phyloP scores from a whole-genome alignment of 2,888 invertebrate species.

The Epiblema foenella region DNA sequence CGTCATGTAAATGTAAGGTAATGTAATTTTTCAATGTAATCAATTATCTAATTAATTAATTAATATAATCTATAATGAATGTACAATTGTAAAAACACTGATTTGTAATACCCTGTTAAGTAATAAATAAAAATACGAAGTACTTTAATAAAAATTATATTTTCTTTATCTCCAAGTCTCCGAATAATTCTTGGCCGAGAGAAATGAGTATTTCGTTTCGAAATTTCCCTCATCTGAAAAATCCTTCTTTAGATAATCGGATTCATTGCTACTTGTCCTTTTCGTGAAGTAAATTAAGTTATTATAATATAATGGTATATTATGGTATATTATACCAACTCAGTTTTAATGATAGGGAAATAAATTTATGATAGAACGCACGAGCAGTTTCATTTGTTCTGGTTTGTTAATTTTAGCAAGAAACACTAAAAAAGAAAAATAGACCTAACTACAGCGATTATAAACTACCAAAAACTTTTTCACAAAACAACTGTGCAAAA shows the following conservation, averaged over 20 bases:
- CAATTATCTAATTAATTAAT: too few relatives aligned
- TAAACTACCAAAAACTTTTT: not conserved
- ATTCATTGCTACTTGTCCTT: not conserved
- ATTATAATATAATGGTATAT: not conserved
- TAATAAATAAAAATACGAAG: too few relatives aligned
- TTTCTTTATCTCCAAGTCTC: too few relatives aligned
- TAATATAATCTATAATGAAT: too few relatives aligned
- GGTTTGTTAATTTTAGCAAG: not conserved
- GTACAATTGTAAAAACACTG: too few relatives aligned
- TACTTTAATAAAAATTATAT: too few relatives aligned
- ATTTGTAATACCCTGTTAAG: too few relatives aligned
- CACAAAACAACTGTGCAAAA: not conserved
- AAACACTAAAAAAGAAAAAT: not conserved
- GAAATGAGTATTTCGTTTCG: not conserved
- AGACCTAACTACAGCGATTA: not conserved
- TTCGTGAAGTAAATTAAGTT: not conserved
- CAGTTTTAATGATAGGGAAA: not conserved
- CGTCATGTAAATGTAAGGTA: too few relatives aligned
- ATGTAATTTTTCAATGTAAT: too few relatives aligned
- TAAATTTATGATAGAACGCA: not conserved
- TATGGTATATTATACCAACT: too few relatives aligned
- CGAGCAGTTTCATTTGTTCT: not conserved
- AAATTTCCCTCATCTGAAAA: not conserved
- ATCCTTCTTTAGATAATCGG: not conserved
- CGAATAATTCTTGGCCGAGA: not conserved